Percentiles rank a stretch among this genome's conserved stretches.
Conservation (phyloP, 1,140 invertebrate species). For the Homalodisca vitripennis region DNA sequence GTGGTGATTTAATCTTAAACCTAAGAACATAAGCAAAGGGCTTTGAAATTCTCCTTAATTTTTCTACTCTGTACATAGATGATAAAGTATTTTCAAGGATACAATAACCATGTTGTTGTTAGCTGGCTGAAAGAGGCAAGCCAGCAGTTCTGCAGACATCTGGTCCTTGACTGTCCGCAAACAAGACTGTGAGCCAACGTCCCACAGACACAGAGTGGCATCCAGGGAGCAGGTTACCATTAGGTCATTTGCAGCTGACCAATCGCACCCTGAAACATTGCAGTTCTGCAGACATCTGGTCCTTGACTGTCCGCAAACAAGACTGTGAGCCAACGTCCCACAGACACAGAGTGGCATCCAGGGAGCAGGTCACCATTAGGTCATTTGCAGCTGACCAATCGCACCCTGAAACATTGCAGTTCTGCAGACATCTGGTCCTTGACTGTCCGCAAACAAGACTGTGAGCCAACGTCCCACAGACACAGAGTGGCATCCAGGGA, state of each 20-base stretch:
- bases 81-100: slow-evolving; percentile 53
- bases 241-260: slow-evolving; percentile 84
- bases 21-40: no score
- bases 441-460: slow-evolving; percentile 64
- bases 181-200: slow-evolving; percentile 56
- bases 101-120: slow-evolving; percentile 89
- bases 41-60: no score
- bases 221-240: slow-evolving; percentile 77
- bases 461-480: slow-evolving; percentile 65
- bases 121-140: slow-evolving; percentile 77
- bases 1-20: no score
- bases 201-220: slow-evolving; percentile 74
- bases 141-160: slow-evolving; percentile 62
- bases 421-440: slow-evolving; percentile 61
- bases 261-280: slow-evolving; percentile 66
- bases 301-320: slow-evolving; percentile 65
- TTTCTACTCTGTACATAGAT: no score
- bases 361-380: slow-evolving; percentile 73
- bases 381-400: slow-evolving; percentile 89
- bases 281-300: slow-evolving; percentile 63
- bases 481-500: slow-evolving; percentile 73
- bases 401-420: slow-evolving; percentile 60
- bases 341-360: slow-evolving; percentile 72
- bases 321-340: slow-evolving; percentile 62
- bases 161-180: slow-evolving; percentile 66